Percentiles rank a stretch among this genome's conserved stretches.
These are phyloP conservation scores for Cetoscarus ocellatus DNA, from an alignment of 2,797 vertebrate genomes.

Conservation along the genomic window DNA sequence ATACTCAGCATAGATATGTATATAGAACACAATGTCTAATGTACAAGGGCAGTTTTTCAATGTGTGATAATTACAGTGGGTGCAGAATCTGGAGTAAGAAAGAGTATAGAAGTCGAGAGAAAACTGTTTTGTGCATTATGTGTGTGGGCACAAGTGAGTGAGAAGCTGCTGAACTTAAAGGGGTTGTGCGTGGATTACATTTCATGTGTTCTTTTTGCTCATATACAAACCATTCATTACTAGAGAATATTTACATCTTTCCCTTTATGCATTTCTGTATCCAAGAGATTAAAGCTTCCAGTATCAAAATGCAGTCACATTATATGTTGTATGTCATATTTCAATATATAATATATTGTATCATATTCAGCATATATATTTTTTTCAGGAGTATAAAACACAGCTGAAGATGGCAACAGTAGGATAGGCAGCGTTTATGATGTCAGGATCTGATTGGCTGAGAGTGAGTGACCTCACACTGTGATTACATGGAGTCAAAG, in stretches of 20 bases:
- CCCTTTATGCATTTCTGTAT: conserved; percentile 49
- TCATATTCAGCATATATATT: conserved; percentile 64
- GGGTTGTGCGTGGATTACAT: conserved; percentile 65
- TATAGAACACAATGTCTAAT: conserved; percentile 79
- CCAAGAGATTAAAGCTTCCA: conserved; percentile 80
- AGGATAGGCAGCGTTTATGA: conserved; percentile 75
- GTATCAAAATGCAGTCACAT: conserved; percentile 85
- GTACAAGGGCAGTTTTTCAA: conserved; percentile 68
- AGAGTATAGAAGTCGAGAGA: conserved; percentile 39
- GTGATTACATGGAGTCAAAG: conserved; percentile 91
- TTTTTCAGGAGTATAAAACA: conserved; percentile 82
- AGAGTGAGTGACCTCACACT: conserved; percentile 28
- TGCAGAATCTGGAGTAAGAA: conserved; percentile 35
- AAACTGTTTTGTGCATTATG: conserved; percentile 46
- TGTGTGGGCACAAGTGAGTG: conserved; percentile 36
- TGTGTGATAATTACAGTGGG: conserved; percentile 50
- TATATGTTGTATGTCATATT: conserved; percentile 60
- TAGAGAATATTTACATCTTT: conserved; percentile 79
- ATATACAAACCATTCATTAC: conserved; percentile 60
- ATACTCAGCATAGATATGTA: conserved; percentile 63
- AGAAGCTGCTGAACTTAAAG: conserved; percentile 75
- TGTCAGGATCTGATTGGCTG: conserved; percentile 57
- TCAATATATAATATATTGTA: conserved; percentile 79
- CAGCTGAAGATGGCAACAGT: conserved; percentile 69
- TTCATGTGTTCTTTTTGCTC: conserved; percentile 51